Evolutionary conservation across 2,888 invertebrate genomes (phyloP), one percentile per base, ranked within the genome.

Genomic region (Lathronympha strigana): DNA sequence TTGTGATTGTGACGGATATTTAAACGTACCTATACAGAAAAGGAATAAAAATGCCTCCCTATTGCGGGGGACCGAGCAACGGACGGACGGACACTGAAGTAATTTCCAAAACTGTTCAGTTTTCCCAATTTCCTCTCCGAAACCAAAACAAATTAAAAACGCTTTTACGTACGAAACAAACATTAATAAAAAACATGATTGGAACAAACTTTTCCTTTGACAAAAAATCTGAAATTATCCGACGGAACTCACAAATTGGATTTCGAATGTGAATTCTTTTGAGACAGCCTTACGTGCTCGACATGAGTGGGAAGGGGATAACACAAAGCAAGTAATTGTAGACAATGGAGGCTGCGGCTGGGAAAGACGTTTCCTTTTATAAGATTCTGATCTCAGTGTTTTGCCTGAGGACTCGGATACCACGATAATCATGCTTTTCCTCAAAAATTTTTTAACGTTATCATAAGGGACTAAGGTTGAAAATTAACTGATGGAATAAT

Each of bases 281-380:
- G 79, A 71, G 85, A 88, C 69, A 72, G 69, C 43, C 17, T 74
- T 81, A 67, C 49, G 62, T 63, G 47, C 21, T 23, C 15, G 38
- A 50, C 69, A 49, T 66, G 57, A 17, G 80, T 71, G 63, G 68
- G 80, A 86, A 38, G 70, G 77, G 74, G 88, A 85, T 53, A 55
- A 70, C 81, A 87, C 86, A 90, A 88, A 86, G 88, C 84, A 84
- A 88, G 88, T 89, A 88, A 90, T 89, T 91, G 90, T 91, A 90
- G 89, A 91, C 90, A 91, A 90, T 88, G 82, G 86, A 71, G 81
- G 82, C 91, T 91, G 86, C 71, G 81, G 82, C 91, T 91, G 91
- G 88, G 90, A 91, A 91, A 91, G 91, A 91, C 91, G 83, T 90
- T 88, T 90, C 86, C 87, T 86, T 88, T 89, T 90, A 84, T 87